Evolutionary conservation across 2,888 invertebrate species (phyloP), one percentile per base, ranked within the genome.

Genomic region (Acronicta alni): DNA sequence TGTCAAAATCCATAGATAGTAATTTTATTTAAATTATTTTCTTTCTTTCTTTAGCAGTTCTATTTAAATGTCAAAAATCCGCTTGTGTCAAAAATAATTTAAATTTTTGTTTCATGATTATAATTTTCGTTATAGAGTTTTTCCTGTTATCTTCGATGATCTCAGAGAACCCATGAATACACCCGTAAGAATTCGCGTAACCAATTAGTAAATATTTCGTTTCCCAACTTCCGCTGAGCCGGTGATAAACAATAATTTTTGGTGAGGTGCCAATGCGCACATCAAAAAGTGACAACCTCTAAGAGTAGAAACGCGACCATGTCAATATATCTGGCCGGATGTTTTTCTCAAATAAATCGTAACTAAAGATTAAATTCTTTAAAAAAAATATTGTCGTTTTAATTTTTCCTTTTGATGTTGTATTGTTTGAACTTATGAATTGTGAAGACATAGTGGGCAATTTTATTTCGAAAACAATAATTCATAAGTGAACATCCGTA

Each of bases 251-350:
- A 57, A 77, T 37, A 66, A 59, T 56, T 79, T 63, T 86, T 88
- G 89, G 86, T 86, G 71, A 66, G 43, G 66, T 62, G 83, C 89
- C 88, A 89, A 84, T 79, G 69, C 72, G 52, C 77, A n/a, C n/a
- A 80, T 79, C 77, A 77, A 76, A 26, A 74, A 68, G 68, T 67
- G 72, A 77, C 79, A 72, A 65, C 43, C 69, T 57, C 60, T 66
- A 59, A 71, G 56, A 66, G 53, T 52, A 68, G 70, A 67, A 70
- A 60, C 43, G 43, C 57, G 46, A 42, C 57, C 58, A 53, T 43
- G 61, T 55, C 70, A 76, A 72, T 67, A 75, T 46, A 17, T 51
- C 54, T 10, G 42, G 38, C 72, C 81, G 81, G 82, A 84, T 82
- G 84, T 81, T 82, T 72, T 66, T 63, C 41, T 58, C 65, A 42